Conservation (phyloP, 2,888 invertebrate species). For the Drosophila colorata region DNA sequence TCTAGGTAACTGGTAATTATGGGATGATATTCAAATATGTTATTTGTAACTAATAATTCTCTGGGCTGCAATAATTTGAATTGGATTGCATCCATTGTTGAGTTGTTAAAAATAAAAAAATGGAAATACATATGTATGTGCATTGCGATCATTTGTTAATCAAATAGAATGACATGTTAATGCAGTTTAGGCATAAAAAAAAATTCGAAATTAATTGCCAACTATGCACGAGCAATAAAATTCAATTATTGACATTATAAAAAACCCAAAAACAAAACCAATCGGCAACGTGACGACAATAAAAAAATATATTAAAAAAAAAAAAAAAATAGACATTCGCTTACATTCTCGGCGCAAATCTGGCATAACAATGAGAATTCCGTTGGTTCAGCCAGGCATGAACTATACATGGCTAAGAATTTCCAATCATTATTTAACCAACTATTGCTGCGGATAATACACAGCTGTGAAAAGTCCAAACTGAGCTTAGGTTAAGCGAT, state of each 20-base stretch:
- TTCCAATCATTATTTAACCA: constrained; percentile 24
- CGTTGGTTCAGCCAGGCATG: constrained; percentile 65
- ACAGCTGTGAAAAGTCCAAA: constrained; percentile 7
- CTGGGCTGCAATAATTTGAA: background rate
- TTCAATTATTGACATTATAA: constrained; percentile 27
- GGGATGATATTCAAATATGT: background rate
- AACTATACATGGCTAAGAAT: constrained; percentile 69
- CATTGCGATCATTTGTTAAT: background rate
- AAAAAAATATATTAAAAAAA: constrained; percentile 6
- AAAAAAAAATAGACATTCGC: constrained; percentile 4
- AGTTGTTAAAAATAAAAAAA: background rate
- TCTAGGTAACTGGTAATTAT: too few relatives aligned
- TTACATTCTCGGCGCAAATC: constrained; percentile 13
- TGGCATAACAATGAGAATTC: constrained; percentile 56
- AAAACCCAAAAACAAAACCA: constrained; percentile 19
- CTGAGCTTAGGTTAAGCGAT: background rate
- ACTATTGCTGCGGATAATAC: background rate
- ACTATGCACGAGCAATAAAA: constrained; percentile 31
- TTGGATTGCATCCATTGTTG: background rate
- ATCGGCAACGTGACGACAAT: constrained; percentile 9
- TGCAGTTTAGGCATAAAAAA: background rate
- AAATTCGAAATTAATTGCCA: constrained; percentile 11
- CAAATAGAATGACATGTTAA: constrained; percentile 21
- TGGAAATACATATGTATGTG: constrained; percentile 4
- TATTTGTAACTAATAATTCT: background rate